Base-by-base conservation (phyloP, 2,797 vertebrate genomes). In the Ptychadena robeensis region DNA sequence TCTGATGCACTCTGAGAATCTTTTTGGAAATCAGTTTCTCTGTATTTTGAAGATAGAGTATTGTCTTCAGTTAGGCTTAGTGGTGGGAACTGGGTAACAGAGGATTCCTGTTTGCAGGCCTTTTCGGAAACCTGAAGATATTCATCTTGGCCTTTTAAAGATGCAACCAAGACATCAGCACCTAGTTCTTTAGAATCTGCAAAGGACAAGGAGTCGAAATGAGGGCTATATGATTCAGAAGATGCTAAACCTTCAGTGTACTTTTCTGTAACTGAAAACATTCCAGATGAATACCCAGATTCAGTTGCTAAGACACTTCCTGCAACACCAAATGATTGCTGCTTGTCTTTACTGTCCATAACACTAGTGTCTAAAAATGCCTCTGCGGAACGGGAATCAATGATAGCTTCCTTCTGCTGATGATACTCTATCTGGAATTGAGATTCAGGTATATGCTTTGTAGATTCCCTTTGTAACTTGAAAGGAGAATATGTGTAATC, bases 61-160 rank as follows among this genome's bases (percentile, higher is more conserved):
- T 89, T 88, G 83, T 95, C 95, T 82, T 95, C 92, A 15, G 92
- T 95, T 0, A 94, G 94, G 87, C 95, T 95, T 76, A 93, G 86
- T 0, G 91, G 93, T 64, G 96, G 95, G 85, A 95, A 94, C 70
- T 90, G 94, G 40, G 93, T 90, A 53, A 95, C 90, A 14, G 94
- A 91, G 48, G 94, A 94, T 83, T 95, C 94, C 22, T 93, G 86
- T 75, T 92, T 89, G 79, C 92, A 86, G 68, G 90, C 91, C 89
- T 95, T 96, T 82, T 97, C 94, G 10, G 96, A 96, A 67, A 98
- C 97, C 88, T 98, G 96, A 75, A 99, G 88, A 86, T 98, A 99
- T 80, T 96, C 95, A 22, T 98, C 95, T 2, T 92, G 92, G 83
- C 87, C 85, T 32, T 93, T 66, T 64, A 90, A 90, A 67, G 89